Evolutionary conservation across 2,888 invertebrate species (phyloP), one percentile per base, ranked within the genome.

Genomic region (Cephus spinipes): DNA sequence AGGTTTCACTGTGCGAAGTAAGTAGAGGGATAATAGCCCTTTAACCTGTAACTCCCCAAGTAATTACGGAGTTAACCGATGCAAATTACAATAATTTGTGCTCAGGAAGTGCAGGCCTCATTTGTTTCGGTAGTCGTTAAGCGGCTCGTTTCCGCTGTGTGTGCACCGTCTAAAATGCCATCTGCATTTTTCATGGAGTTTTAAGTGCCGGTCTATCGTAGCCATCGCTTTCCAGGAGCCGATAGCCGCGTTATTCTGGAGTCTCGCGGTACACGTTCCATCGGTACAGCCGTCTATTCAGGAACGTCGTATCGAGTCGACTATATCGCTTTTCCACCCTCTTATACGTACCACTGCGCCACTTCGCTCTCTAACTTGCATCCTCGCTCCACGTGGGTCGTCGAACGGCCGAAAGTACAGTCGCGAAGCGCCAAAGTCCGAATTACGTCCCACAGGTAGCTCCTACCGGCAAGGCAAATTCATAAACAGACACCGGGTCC

Each of bases 21-120:
- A 84, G 83, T 83, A 86, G 83, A 86, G 86, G 86, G 55, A 83
- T 88, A 88, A 88, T 89, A 85, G 85, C 83, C 85, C 86, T 86
- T 89, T 88, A 89, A 88, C 89, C 87, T 86, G 84, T 85, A 85
- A 85, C 87, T 87, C 87, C 77, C 74, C 81, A 81, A 87, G 87
- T 87, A 88, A 89, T 88, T 88, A 88, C 85, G 82, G 85, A 87
- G 86, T 88, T 88, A 89, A 88, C 88, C 83, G 87, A 88, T 87
- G 88, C 85, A 89, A 88, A 89, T 89, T 88, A 88, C 87, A 89
- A 89, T 88, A 88, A 89, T 89, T 88, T 88, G 85, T 82, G 83
- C 80, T 79, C 81, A 85, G 87, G 84, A 87, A 86, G 84, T 83
- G 81, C 79, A 80, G 81, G 80, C 81, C 79, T 82, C 82, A 75